These are phyloP conservation scores for Pollenia angustigena DNA, from an alignment of 2,888 invertebrate species.

Conservation along the genomic window DNA sequence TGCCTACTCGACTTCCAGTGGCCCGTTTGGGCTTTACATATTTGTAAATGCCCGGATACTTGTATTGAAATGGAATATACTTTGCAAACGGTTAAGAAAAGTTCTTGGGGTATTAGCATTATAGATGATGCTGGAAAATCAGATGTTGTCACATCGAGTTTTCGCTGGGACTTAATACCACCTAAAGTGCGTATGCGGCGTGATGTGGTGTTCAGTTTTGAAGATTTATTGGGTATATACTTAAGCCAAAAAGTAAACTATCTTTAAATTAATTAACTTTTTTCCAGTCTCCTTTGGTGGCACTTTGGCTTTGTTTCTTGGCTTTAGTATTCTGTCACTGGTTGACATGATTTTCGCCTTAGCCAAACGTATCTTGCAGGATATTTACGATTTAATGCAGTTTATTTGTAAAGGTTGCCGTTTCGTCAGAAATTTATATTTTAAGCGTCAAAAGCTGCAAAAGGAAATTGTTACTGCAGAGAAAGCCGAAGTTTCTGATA, in stretches of 20 bases:
- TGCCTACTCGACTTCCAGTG: conserved; percentile 82
- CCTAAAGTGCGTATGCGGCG: conserved; percentile 86
- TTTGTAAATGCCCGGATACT: conserved; percentile 82
- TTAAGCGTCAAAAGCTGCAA: conserved; percentile 1
- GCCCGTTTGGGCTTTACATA: conserved; percentile 82
- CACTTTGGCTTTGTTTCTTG: conserved; percentile 85
- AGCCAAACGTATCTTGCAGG: conserved; percentile 49
- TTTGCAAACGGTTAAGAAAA: conserved; percentile 81
- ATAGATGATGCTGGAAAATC: conserved; percentile 74
- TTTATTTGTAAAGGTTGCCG: neutral
- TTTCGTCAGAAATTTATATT: neutral
- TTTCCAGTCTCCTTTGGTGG: conserved; percentile 85
- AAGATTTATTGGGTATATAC: conserved; percentile 85
- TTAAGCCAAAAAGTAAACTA: neutral
- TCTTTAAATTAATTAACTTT: neutral
- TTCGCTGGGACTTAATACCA: conserved; percentile 85
- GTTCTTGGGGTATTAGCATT: conserved; percentile 77
- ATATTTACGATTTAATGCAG: neutral
- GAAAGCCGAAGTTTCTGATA: neutral
- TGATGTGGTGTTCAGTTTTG: conserved; percentile 86
- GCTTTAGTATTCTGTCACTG: conserved; percentile 85
- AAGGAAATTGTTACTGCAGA: neutral
- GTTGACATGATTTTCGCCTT: conserved; percentile 81
- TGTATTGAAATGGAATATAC: conserved; percentile 81
- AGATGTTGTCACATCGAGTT: conserved; percentile 84